Conservation (phyloP, 2,888 invertebrate species). For the Tupiocoris notatus region DNA sequence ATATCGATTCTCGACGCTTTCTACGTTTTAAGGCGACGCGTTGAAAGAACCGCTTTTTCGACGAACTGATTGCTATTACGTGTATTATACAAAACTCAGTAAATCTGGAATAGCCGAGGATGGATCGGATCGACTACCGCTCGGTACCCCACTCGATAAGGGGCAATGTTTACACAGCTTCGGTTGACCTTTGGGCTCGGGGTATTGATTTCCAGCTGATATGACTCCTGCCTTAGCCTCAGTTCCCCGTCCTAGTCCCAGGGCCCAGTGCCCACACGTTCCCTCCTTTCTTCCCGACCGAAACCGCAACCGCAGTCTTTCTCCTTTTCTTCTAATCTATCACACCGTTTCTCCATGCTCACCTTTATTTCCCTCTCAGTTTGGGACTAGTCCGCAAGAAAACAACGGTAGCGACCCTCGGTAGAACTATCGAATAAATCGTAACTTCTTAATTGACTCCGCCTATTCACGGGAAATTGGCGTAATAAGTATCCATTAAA, state of each 20-base stretch:
- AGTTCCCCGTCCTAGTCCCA: background rate
- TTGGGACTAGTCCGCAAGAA: too few species aligned
- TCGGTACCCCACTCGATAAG: slow-evolving; percentile 20
- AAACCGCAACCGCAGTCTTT: background rate
- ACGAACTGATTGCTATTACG: too few species aligned
- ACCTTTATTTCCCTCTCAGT: too few species aligned
- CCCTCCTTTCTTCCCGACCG: background rate
- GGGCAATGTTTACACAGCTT: slow-evolving; percentile 37
- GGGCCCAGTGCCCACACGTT: background rate
- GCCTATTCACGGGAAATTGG: too few species aligned
- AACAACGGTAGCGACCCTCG: too few species aligned
- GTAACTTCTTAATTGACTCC: too few species aligned
- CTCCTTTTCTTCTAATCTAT: background rate
- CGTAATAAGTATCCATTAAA: too few species aligned
- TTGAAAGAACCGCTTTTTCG: too few species aligned
- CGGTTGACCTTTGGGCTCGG: slow-evolving; percentile 37
- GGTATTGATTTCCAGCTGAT: slow-evolving; percentile 37
- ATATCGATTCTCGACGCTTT: too few species aligned
- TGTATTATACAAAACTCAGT: too few species aligned
- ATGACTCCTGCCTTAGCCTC: slow-evolving; percentile 34
- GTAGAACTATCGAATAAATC: too few species aligned
- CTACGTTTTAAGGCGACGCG: too few species aligned
- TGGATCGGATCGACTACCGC: background rate
- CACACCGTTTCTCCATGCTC: background rate
- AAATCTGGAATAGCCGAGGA: background rate